Evolutionary conservation across 2,113 vertebrate species (phyloP).

Genomic region (Toxotes jaculatrix): DNA sequence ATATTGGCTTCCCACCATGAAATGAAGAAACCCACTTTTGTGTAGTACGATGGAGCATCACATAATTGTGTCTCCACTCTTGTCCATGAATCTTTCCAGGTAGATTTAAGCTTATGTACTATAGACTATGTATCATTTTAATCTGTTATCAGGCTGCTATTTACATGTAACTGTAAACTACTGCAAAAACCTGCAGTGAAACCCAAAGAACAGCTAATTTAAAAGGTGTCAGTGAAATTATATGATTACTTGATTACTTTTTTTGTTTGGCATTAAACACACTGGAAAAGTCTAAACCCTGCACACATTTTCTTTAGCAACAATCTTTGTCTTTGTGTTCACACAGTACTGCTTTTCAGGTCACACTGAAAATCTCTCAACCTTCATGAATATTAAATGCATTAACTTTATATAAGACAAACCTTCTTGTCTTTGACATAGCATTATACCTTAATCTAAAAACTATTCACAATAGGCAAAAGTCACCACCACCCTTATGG

Average conservation of each 20-base stretch:
- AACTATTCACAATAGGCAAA: not conserved
- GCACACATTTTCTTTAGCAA: not conserved
- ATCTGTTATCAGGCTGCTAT: not conserved
- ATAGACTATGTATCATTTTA: not conserved
- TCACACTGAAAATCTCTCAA: not conserved
- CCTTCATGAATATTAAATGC: not conserved
- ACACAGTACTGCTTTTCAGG: not conserved
- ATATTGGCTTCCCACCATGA: not conserved
- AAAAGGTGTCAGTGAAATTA: not conserved
- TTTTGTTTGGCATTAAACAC: too few species aligned
- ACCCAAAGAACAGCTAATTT: not conserved
- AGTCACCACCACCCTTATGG: not conserved
- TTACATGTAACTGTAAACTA: not conserved
- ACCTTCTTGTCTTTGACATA: not conserved
- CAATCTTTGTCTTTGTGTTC: not conserved
- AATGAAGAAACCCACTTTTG: not conserved
- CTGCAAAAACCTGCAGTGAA: not conserved
- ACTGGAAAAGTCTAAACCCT: too few species aligned
- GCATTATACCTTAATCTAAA: not conserved
- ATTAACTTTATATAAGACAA: not conserved
- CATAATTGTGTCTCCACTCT: not conserved
- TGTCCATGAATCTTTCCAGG: not conserved
- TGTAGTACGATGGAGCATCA: constrained; percentile 3
- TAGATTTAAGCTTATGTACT: not conserved
- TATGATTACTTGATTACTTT: not conserved